Base-by-base conservation (phyloP, 2,113 vertebrate genomes). In the Empidonax alnorum region DNA sequence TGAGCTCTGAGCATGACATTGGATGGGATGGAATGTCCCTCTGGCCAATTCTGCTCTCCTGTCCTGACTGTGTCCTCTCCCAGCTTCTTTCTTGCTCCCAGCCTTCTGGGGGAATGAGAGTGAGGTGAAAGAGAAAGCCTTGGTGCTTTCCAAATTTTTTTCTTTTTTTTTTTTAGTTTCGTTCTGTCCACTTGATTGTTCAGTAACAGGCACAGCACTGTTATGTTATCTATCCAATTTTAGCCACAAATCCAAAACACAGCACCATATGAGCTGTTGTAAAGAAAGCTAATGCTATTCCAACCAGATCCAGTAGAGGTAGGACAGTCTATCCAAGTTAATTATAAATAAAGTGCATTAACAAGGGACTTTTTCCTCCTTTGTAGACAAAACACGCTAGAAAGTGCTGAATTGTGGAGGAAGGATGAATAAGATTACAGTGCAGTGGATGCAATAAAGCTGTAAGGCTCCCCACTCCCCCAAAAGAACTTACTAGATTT, bases 11-110 rank as follows among this genome's bases (percentile, higher is more conserved):
- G 6, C 14, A 19, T 14, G 37, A 9, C 1, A 2, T 0, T 44
- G 39, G 14, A 7, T 59, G 17, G 14, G 30, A 13, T 49, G n/a
- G 28, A 19, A 35, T 11, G 2, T 30, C 11, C 9, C 18, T 69
- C 61, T 69, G 62, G 21, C 22, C 24, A 62, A 1, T 58, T 71
- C 0, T 0, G 12, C 37, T 74, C n/a, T 30, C 19, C 24, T 23
- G 6, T 61, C 23, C 41, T 50, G 23, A 5, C 27, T 69, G 33
- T 42, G 18, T 80, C 22, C 11, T 68, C 72, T 63, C 22, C 8
- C 17, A 46, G 1, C 7, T 75, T 50, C 78, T 55, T 59, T 33
- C 41, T 82, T 23, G 20, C 6, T 16, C 30, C 14, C 21, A 79
- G 10, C 6, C 14, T 46, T 6, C 3, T 62, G n/a, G 14, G 4